phyloP scores from a whole-genome alignment of 2,797 vertebrate species.

The Cygnus olor region DNA sequence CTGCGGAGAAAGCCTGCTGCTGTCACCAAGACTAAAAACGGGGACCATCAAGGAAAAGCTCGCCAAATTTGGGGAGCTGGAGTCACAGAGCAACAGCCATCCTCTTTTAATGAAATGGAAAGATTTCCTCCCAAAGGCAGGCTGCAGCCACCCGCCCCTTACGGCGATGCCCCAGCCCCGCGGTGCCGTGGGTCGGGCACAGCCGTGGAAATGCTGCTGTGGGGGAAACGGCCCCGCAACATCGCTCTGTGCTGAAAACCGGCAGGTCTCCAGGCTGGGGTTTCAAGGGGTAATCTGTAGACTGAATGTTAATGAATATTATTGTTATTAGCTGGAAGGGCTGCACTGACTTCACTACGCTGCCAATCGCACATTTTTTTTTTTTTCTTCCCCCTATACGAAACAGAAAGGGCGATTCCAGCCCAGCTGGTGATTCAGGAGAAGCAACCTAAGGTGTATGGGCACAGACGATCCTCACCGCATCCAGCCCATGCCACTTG shows the following conservation, averaged over 20 bases:
- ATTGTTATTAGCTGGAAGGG: not conserved
- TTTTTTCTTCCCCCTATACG: not conserved
- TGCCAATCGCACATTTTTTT: not conserved
- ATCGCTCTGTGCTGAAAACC: not conserved
- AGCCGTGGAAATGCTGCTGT: not conserved
- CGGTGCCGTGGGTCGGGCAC: not conserved
- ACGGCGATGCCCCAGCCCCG: not conserved
- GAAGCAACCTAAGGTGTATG: not conserved
- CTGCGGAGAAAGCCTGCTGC: not conserved
- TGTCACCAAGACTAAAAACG: not conserved
- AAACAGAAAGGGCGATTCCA: not conserved
- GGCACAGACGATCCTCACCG: not conserved
- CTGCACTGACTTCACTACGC: not conserved
- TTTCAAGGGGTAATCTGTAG: constrained; percentile 53
- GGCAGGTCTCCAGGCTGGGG: constrained; percentile 43
- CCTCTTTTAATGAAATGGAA: not conserved
- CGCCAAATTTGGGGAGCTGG: not conserved
- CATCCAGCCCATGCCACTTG: not conserved
- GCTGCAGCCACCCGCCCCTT: not conserved
- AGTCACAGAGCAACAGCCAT: not conserved
- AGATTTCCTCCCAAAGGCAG: not conserved
- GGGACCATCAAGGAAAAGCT: not conserved
- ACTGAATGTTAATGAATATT: constrained; percentile 48
- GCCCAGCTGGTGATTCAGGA: not conserved
- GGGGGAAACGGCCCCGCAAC: not conserved